A percentile compares a stretch with the other conserved stretches of the same genome.
Evolutionary conservation across 2,113 vertebrate genomes (phyloP).

Genomic region (Gallinago media): DNA sequence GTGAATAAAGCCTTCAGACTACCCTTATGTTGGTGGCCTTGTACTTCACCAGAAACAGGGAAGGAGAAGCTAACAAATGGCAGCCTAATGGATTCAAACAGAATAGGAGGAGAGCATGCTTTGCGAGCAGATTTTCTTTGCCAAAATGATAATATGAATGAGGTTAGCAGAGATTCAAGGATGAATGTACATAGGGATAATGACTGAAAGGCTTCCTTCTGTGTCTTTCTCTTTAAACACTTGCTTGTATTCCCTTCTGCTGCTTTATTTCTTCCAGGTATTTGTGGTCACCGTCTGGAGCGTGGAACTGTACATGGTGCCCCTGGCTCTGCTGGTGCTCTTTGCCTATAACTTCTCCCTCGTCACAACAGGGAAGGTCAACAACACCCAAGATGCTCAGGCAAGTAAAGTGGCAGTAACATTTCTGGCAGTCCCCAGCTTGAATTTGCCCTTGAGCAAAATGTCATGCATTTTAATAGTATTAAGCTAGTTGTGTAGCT

Average conservation of each 20-base stretch:
- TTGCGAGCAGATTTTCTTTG: not conserved
- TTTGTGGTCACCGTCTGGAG: conserved; percentile 92
- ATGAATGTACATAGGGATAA: not conserved
- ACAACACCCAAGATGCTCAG: conserved; percentile 85
- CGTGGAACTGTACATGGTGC: conserved; percentile 95
- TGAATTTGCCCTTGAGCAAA: not conserved
- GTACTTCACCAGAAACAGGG: not conserved
- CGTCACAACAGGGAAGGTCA: conserved; percentile 77
- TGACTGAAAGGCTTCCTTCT: not conserved
- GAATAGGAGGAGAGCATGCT: not conserved
- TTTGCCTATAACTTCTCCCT: conserved; percentile 90
- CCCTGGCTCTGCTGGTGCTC: conserved; percentile 89
- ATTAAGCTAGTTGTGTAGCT: not conserved
- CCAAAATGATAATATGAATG: not conserved
- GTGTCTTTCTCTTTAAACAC: not conserved
- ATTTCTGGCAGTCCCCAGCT: not conserved
- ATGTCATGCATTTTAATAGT: not conserved
- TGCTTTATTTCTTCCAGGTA: conserved; percentile 79
- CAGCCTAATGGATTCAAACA: not conserved
- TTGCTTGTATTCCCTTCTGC: not conserved
- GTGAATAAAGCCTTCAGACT: not conserved
- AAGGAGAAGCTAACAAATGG: not conserved
- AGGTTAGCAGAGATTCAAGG: not conserved
- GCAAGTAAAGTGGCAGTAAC: conserved; percentile 74
- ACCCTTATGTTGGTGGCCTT: not conserved